phyloP scores from a whole-genome alignment of 2,888 invertebrate species.

The Synergus gifuensis region DNA sequence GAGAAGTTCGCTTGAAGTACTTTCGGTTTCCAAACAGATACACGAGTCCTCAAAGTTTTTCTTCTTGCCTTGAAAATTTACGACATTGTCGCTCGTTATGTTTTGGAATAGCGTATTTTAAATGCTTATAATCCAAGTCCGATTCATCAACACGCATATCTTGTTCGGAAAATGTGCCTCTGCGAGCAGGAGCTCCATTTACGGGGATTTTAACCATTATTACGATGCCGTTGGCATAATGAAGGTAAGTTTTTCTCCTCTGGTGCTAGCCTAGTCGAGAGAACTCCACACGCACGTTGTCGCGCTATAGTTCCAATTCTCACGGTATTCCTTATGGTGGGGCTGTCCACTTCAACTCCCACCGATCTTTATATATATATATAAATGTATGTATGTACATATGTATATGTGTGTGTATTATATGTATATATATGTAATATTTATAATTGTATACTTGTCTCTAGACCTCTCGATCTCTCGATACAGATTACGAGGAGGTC shows the following conservation, averaged over 20 bases:
- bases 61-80: slow-evolving; percentile 39
- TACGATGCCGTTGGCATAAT: slow-evolving; percentile 74
- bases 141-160: slow-evolving; percentile 33
- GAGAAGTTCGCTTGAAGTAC: not conserved
- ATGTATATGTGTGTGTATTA: not conserved
- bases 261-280: slow-evolving; percentile 53
- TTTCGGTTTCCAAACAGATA: slow-evolving; percentile 16
- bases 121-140: slow-evolving; percentile 37
- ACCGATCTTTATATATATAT: slow-evolving; percentile 5
- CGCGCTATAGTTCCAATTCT: slow-evolving; percentile 74
- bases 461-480: slow-evolving; percentile 36
- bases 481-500: slow-evolving; percentile 41
- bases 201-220: slow-evolving; percentile 75
- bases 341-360: slow-evolving; percentile 42
- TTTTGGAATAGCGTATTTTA: slow-evolving; percentile 35
- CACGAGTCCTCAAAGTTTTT: slow-evolving; percentile 7
- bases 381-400: not conserved
- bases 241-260: slow-evolving; percentile 74
- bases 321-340: slow-evolving; percentile 73
- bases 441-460: slow-evolving; percentile 16
- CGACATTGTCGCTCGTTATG: slow-evolving; percentile 26
- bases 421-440: not conserved
- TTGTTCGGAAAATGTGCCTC: slow-evolving; percentile 31
- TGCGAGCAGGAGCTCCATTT: slow-evolving; percentile 68
- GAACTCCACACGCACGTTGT: slow-evolving; percentile 54